These are phyloP conservation scores for Betta splendens DNA, from an alignment of 2,797 vertebrate genomes.

Conservation along the genomic window DNA sequence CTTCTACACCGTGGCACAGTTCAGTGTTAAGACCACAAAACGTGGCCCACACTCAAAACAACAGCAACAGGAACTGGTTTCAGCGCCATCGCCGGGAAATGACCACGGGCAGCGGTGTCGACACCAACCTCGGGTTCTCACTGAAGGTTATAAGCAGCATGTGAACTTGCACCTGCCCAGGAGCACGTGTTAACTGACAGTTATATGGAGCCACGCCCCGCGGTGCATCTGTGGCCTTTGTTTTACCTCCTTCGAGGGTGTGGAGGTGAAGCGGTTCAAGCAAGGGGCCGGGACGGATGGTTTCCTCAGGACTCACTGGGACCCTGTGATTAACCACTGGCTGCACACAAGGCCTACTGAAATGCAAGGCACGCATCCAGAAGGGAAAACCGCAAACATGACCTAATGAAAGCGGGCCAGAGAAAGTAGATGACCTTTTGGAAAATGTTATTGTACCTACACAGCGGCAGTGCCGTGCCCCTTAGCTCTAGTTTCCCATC, in stretches of 20 bases:
- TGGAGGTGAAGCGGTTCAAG: constrained; percentile 65
- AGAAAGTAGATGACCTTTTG: constrained; percentile 57
- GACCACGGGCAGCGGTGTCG: constrained; percentile 19
- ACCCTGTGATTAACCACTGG: constrained; percentile 54
- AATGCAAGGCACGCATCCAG: constrained; percentile 32
- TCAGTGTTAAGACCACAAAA: constrained; percentile 1
- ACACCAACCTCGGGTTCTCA: constrained; percentile 21
- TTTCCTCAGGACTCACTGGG: constrained; percentile 66
- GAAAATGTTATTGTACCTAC: constrained; percentile 63
- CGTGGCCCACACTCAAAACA: background rate
- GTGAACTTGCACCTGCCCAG: background rate
- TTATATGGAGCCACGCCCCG: constrained; percentile 52
- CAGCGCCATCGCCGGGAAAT: constrained; percentile 45
- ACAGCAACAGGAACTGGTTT: constrained; percentile 12
- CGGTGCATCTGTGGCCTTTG: constrained; percentile 58
- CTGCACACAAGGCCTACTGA: constrained; percentile 31
- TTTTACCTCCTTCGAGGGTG: constrained; percentile 59
- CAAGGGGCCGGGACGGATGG: constrained; percentile 58
- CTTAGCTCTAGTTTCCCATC: constrained; percentile 59
- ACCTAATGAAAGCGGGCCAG: constrained; percentile 9
- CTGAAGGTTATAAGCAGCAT: constrained; percentile 22
- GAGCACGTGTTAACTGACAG: constrained; percentile 11
- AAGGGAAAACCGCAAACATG: constrained; percentile 1
- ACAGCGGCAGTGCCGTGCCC: constrained; percentile 29
- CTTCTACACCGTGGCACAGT: background rate